Evolutionary conservation across 2,888 invertebrate genomes (phyloP).

Genomic region (Hoplodrina ambigua): DNA sequence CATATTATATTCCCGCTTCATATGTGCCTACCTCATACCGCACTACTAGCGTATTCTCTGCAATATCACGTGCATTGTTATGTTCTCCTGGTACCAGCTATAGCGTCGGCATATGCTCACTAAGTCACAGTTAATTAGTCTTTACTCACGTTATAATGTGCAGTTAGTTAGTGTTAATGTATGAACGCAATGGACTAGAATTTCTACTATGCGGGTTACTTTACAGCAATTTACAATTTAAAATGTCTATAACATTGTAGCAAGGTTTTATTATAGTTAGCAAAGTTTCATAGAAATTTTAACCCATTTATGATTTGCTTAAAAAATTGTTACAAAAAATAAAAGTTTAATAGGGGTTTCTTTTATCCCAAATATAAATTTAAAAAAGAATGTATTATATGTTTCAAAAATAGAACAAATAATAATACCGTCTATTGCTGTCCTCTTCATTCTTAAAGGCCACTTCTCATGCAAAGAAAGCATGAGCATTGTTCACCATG

Average conservation of each 20-base stretch:
- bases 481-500: too few species aligned
- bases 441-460: too few species aligned
- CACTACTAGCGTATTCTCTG: not conserved
- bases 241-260: not conserved
- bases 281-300: not conserved
- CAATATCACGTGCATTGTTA: slow-evolving; percentile 36
- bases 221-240: not conserved
- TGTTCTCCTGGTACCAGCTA: slow-evolving; percentile 27
- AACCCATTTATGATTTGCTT: not conserved
- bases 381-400: too few species aligned
- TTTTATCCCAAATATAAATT: too few species aligned
- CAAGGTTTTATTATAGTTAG: not conserved
- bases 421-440: too few species aligned
- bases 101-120: not conserved
- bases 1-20: slow-evolving; percentile 24
- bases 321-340: not conserved
- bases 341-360: too few species aligned
- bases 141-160: slow-evolving; percentile 37
- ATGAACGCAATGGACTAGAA: slow-evolving; percentile 12
- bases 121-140: slow-evolving; percentile 45
- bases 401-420: too few species aligned
- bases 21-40: not conserved
- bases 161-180: slow-evolving; percentile 36
- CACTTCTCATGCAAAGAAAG: too few species aligned
- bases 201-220: slow-evolving; percentile 8